Evolutionary conservation across 2,797 vertebrate genomes (phyloP), one percentile per base, ranked within the genome.

Genomic region (Eptatretus atami): DNA sequence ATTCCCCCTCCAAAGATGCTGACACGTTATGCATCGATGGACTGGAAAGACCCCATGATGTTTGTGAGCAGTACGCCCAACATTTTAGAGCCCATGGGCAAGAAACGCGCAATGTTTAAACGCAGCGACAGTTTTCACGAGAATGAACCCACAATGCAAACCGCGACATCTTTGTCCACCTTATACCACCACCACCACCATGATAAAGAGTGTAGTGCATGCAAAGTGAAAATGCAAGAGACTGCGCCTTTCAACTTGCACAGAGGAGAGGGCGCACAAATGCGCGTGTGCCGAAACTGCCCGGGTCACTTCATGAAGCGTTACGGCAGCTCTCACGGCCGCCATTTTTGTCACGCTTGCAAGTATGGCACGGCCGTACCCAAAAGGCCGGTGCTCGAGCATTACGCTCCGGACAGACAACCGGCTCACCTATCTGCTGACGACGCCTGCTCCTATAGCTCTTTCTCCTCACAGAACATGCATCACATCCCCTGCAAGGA

Each of bases 361-460:
- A 61, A 61, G 57, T 61, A 24, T 12, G 57, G 57, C 12, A 61
- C 24, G 15, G 57, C 11, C 15, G 6, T 24, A n/a, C 15, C n/a
- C 57, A 61, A 61, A 24, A 61, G 12, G 12, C 15, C 57, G 15
- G 57, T 24, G 12, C 15, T 24, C 15, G 57, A 61, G 15, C 57
- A 61, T 24, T 61, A 61, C 12, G 24, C 12, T 24, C 15, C 57
- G 12, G 57, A 61, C 15, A n/a, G 57, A 12, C 57, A 61, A 24
- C n/a, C 9, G 57, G 31, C 31, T 44, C 57, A 24, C 15, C 2
- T 24, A 24, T 24, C 15, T 24, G 57, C 15, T 24, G 57, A 61
- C 57, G 57, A 61, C 57, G 57, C n/a, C 15, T 61, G 57, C 57
- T 61, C 57, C 57, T 61, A n/a, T 24, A 61, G 57, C 57, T 61